A percentile compares a stretch with the other conserved stretches of the same genome.
Conservation (phyloP, 1,140 invertebrate species). For the Sycobia sp. region DNA sequence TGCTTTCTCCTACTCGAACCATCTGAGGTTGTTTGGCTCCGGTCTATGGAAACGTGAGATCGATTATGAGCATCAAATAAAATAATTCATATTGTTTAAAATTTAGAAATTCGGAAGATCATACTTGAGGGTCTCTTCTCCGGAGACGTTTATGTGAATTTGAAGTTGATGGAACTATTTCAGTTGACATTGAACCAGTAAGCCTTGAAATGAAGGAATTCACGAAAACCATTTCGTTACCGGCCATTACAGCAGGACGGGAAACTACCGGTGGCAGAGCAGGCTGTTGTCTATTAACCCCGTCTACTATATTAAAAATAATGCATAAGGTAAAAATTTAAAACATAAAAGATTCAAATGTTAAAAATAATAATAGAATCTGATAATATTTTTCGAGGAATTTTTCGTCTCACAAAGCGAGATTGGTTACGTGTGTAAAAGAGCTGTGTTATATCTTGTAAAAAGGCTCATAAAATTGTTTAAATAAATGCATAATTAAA, state of each 20-base stretch:
- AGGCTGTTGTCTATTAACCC: conserved; percentile 41
- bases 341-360: background rate
- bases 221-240: conserved; percentile 62
- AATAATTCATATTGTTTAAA: too few species aligned
- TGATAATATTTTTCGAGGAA: too few species aligned
- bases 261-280: conserved; percentile 58
- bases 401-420: too few species aligned
- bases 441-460: too few species aligned
- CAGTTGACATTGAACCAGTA: conserved; percentile 48
- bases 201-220: conserved; percentile 45
- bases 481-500: background rate
- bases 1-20: conserved; percentile 81
- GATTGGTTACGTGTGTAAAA: too few species aligned
- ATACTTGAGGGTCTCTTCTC: conserved; percentile 49
- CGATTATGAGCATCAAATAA: too few species aligned
- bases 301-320: conserved; percentile 2
- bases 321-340: background rate
- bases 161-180: conserved; percentile 63
- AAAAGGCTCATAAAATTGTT: background rate
- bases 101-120: background rate
- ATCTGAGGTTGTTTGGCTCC: conserved; percentile 45
- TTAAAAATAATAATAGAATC: too few species aligned
- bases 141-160: conserved; percentile 50
- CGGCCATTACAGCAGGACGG: conserved; percentile 61
- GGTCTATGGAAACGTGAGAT: conserved; percentile 13